Percentiles rank a stretch among this genome's conserved stretches.
Evolutionary conservation across 2,888 invertebrate genomes (phyloP).

Genomic region (Troides helena): DNA sequence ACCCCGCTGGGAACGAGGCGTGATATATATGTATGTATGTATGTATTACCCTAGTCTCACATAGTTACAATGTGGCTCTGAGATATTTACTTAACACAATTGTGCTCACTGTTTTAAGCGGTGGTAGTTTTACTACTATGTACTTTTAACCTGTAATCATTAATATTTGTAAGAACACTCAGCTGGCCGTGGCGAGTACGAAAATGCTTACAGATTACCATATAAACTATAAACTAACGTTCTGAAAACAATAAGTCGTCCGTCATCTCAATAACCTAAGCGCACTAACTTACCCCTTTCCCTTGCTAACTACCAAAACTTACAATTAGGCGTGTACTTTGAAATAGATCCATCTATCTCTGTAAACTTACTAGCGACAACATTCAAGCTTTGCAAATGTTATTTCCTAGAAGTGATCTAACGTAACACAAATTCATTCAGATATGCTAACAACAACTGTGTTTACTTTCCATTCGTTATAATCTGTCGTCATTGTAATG

Average conservation of each 20-base stretch:
- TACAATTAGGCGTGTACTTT: conserved; percentile 59
- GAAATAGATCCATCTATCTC: conserved; percentile 63
- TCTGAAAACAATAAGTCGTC: conserved; percentile 19
- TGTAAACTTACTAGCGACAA: conserved; percentile 54
- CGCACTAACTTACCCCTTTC: conserved; percentile 27
- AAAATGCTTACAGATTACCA: conserved; percentile 40
- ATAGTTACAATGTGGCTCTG: too few species aligned
- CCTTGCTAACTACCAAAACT: conserved; percentile 43
- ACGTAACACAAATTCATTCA: neutral
- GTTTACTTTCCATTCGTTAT: neutral
- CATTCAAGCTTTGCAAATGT: conserved; percentile 36
- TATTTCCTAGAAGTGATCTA: conserved; percentile 15
- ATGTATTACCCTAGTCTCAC: too few species aligned
- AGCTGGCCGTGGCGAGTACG: conserved; percentile 40
- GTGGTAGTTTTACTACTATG: too few species aligned
- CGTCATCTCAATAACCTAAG: conserved; percentile 28
- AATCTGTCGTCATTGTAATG: neutral
- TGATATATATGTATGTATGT: too few species aligned
- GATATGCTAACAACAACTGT: neutral
- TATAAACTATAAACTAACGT: neutral
- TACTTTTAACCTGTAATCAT: too few species aligned
- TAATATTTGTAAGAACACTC: too few species aligned
- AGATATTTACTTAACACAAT: too few species aligned
- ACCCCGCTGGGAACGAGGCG: too few species aligned
- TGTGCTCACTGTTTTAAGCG: too few species aligned